phyloP scores from a whole-genome alignment of 2,888 invertebrate species.

The Rhynchonema sp. region DNA sequence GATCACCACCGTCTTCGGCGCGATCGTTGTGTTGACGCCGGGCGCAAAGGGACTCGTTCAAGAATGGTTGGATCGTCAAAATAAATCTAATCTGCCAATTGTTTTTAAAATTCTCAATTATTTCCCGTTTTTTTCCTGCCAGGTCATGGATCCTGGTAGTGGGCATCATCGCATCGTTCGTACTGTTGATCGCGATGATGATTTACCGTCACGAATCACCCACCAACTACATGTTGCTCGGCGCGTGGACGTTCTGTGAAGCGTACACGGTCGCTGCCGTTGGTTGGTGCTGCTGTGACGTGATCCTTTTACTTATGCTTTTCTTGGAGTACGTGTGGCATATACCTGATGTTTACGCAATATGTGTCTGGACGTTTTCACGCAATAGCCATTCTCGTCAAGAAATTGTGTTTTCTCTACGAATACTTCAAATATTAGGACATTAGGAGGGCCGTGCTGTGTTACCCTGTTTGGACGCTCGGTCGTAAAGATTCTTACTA shows the following conservation, averaged over 20 bases:
- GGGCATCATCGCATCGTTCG: conserved; percentile 39
- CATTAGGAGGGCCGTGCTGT: too few species aligned
- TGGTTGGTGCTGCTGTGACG: conserved; percentile 24
- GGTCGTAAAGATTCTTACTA: too few species aligned
- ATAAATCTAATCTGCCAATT: not conserved
- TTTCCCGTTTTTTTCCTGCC: conserved; percentile 15
- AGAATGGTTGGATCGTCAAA: conserved; percentile 15
- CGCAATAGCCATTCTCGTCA: too few species aligned
- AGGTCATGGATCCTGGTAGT: conserved; percentile 33
- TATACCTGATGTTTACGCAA: too few species aligned
- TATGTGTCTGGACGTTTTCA: too few species aligned
- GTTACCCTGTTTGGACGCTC: too few species aligned
- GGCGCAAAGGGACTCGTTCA: conserved; percentile 30
- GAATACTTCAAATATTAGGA: too few species aligned
- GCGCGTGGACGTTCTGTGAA: conserved; percentile 53
- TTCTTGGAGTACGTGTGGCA: too few species aligned
- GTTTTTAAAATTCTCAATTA: not conserved
- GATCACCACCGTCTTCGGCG: conserved; percentile 40
- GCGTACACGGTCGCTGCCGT: conserved; percentile 57
- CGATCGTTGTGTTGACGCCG: conserved; percentile 29
- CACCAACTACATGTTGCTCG: conserved; percentile 55
- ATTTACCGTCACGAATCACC: conserved; percentile 56
- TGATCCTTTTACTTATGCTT: not conserved
- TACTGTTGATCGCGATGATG: conserved; percentile 47
- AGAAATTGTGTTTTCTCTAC: not conserved